A percentile compares a stretch with the other conserved stretches of the same genome.
Evolutionary conservation across 2,888 invertebrate species (phyloP).

Genomic region (Drosophila lacicola): DNA sequence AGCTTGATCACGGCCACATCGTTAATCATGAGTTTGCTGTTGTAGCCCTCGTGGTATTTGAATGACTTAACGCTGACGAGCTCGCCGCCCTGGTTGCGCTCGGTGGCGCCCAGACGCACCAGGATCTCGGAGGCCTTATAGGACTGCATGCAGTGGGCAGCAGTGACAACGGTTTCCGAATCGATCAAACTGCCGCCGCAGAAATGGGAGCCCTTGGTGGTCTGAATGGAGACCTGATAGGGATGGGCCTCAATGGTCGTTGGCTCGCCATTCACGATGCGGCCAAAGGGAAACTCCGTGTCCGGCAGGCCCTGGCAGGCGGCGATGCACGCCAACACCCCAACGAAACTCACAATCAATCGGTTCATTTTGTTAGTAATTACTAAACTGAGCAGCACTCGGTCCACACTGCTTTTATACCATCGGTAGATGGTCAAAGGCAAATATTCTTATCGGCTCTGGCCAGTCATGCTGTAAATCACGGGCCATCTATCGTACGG

Average conservation of each 20-base stretch:
- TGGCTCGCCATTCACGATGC: constrained; percentile 85
- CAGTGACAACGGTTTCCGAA: constrained; percentile 82
- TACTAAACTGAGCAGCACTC: constrained; percentile 32
- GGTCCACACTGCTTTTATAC: constrained; percentile 49
- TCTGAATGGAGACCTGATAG: constrained; percentile 85
- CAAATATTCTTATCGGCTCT: constrained; percentile 23
- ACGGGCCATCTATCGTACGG: constrained; percentile 35
- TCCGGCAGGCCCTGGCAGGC: constrained; percentile 42
- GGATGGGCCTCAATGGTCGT: constrained; percentile 84
- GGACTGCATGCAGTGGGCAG: constrained; percentile 84
- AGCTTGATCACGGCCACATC: constrained; percentile 85
- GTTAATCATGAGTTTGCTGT: constrained; percentile 78
- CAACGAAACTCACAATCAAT: constrained; percentile 43
- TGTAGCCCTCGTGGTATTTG: constrained; percentile 81
- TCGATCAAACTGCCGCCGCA: constrained; percentile 85
- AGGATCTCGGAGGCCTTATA: constrained; percentile 55
- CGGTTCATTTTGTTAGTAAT: constrained; percentile 57
- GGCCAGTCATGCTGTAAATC: constrained; percentile 32
- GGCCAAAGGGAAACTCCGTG: constrained; percentile 68
- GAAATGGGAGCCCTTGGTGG: constrained; percentile 76
- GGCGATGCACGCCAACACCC: constrained; percentile 49
- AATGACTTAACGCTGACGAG: constrained; percentile 75
- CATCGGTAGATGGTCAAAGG: background rate
- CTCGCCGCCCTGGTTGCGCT: constrained; percentile 82
- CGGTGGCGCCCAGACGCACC: constrained; percentile 84